A percentile compares a stretch with the other conserved stretches of the same genome.
Evolutionary conservation across 2,888 invertebrate genomes (phyloP).

Genomic region (Pseudococcus longispinus): DNA sequence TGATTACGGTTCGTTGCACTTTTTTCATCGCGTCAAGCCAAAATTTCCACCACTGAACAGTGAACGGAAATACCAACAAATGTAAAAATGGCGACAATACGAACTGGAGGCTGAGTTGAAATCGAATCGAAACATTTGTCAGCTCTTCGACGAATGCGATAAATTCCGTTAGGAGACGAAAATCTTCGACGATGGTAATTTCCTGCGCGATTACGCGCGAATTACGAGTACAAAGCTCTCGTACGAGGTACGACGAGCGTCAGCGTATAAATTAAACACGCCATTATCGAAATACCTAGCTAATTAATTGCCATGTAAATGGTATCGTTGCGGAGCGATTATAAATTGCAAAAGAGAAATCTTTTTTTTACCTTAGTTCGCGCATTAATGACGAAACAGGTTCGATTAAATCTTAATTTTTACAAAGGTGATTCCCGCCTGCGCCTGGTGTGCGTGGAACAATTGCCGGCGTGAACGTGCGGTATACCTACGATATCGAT

Average conservation of each 20-base stretch:
- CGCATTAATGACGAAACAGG: conserved; percentile 24
- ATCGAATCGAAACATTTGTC: background rate
- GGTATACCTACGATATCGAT: background rate
- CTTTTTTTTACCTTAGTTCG: background rate
- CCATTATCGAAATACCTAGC: conserved; percentile 20
- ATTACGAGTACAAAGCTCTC: background rate
- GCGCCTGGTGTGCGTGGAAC: background rate
- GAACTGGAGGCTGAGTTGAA: background rate
- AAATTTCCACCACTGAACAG: background rate
- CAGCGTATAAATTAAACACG: background rate
- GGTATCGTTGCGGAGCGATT: conserved; percentile 24
- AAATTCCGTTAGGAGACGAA: background rate
- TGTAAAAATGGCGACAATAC: background rate
- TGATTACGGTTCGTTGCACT: conserved; percentile 28
- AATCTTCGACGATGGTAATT: background rate
- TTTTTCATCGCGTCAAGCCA: background rate
- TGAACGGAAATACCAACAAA: background rate
- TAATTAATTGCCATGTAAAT: conserved; percentile 21
- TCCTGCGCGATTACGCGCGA: conserved; percentile 9
- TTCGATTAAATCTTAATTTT: conserved; percentile 31
- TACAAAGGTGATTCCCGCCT: conserved; percentile 28
- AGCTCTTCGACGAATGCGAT: background rate
- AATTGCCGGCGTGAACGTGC: conserved; percentile 21
- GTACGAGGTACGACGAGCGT: background rate
- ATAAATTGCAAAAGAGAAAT: conserved; percentile 31